Conservation (phyloP, 2,888 invertebrate species). For the Drosophila nr. perissopoda region DNA sequence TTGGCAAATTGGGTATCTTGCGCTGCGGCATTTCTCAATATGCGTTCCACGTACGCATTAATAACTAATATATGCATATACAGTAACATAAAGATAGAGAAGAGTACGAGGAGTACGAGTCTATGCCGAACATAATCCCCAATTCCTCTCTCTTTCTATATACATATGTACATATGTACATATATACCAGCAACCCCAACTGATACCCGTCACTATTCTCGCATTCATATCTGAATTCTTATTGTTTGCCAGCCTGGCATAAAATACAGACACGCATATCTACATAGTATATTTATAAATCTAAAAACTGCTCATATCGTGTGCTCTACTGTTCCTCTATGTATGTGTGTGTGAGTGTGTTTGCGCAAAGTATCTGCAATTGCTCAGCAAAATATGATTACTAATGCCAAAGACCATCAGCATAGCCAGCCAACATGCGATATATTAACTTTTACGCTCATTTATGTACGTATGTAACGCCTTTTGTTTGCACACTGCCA, state of each 20-base stretch:
- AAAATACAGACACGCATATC: slow-evolving; percentile 41
- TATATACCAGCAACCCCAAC: not conserved
- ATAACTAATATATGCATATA: slow-evolving; percentile 79
- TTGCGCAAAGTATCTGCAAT: slow-evolving; percentile 61
- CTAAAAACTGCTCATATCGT: slow-evolving; percentile 76
- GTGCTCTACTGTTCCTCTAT: not conserved
- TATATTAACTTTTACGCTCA: slow-evolving; percentile 63
- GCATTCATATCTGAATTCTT: slow-evolving; percentile 54
- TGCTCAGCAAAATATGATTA: slow-evolving; percentile 79
- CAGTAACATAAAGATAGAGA: slow-evolving; percentile 62
- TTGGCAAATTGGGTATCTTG: slow-evolving; percentile 59
- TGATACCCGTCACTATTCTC: not conserved
- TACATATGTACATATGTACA: not conserved
- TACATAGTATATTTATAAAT: slow-evolving; percentile 58
- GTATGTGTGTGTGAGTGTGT: slow-evolving; percentile 8
- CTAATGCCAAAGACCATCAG: slow-evolving; percentile 69
- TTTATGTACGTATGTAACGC: slow-evolving; percentile 25
- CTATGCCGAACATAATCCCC: slow-evolving; percentile 23
- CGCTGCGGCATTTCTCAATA: slow-evolving; percentile 75
- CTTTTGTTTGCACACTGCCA: slow-evolving; percentile 53
- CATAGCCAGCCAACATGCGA: slow-evolving; percentile 54
- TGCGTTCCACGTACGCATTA: slow-evolving; percentile 79
- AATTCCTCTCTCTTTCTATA: not conserved
- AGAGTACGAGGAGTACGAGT: slow-evolving; percentile 37
- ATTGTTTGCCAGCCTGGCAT: slow-evolving; percentile 67